Evolutionary conservation across 2,888 invertebrate species (phyloP).

Genomic region (Morpho helenor): DNA sequence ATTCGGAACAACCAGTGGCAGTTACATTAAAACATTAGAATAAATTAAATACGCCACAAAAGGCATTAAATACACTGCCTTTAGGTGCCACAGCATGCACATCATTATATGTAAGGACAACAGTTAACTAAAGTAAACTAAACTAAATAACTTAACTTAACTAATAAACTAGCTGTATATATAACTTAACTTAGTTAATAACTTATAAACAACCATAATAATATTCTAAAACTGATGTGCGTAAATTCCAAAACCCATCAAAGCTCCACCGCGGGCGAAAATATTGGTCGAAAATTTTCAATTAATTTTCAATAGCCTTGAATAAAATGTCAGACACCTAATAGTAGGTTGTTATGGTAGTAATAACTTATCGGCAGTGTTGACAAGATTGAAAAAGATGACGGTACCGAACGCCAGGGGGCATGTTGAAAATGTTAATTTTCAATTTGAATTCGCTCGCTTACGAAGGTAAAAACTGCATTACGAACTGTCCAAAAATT

Average conservation of each 20-base stretch:
- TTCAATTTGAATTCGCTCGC: constrained; percentile 70
- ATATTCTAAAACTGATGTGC: constrained; percentile 39
- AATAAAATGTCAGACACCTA: constrained; percentile 72
- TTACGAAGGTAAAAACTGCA: constrained; percentile 36
- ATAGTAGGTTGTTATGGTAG: constrained; percentile 71
- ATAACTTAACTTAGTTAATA: no score
- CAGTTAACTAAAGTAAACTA: no score
- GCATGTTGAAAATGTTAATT: constrained; percentile 70
- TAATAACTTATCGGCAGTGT: constrained; percentile 71
- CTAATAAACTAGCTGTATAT: no score
- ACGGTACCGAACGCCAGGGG: constrained; percentile 57
- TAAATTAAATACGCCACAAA: no score
- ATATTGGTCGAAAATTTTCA: constrained; percentile 57
- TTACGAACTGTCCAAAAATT: constrained; percentile 55
- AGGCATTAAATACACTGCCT: no score
- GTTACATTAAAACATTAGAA: no score
- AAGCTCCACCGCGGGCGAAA: constrained; percentile 60
- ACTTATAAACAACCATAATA: constrained; percentile 40
- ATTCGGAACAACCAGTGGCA: no score
- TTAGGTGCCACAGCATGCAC: no score
- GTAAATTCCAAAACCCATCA: constrained; percentile 68
- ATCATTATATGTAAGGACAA: no score
- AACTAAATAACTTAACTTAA: no score
- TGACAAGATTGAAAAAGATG: constrained; percentile 64
- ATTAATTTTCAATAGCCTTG: constrained; percentile 54